Evolutionary conservation across 2,888 invertebrate genomes (phyloP).

Genomic region (Creontiades dilutus): DNA sequence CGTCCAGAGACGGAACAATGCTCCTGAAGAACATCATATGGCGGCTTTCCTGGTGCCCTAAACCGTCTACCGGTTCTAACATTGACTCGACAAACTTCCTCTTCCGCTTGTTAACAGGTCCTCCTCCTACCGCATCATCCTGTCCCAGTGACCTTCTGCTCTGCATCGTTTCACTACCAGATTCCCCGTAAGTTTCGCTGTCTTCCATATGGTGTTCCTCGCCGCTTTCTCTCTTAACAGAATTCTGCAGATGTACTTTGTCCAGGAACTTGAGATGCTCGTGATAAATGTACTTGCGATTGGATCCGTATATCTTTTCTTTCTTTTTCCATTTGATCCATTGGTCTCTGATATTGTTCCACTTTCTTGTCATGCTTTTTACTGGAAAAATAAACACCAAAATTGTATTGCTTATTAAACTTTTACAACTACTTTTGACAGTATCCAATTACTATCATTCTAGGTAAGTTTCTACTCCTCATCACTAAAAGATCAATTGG

Average conservation of each 20-base stretch:
- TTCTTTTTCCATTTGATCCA: constrained; percentile 27
- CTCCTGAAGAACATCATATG: constrained; percentile 26
- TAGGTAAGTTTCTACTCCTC: too few species aligned
- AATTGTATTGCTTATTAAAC: too few species aligned
- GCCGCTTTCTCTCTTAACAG: not conserved
- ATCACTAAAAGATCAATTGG: too few species aligned
- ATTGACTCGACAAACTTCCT: not conserved
- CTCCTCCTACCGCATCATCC: not conserved
- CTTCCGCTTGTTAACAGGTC: not conserved
- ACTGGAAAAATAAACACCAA: not conserved
- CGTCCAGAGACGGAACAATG: constrained; percentile 1
- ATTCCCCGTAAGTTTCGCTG: not conserved
- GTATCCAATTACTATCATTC: too few species aligned
- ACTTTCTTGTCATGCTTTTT: constrained; percentile 12
- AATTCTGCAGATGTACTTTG: constrained; percentile 3
- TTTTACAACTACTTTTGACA: too few species aligned
- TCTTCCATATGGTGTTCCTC: not conserved
- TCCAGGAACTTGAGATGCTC: constrained; percentile 26
- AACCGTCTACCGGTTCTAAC: not conserved
- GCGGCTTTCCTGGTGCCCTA: not conserved
- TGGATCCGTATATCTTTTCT: constrained; percentile 5
- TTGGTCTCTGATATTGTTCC: constrained; percentile 40
- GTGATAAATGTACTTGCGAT: constrained; percentile 19
- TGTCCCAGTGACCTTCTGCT: constrained; percentile 15
- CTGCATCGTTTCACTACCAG: constrained; percentile 10